phyloP scores from a whole-genome alignment of 2,888 invertebrate genomes.

The Cantharis rufa region DNA sequence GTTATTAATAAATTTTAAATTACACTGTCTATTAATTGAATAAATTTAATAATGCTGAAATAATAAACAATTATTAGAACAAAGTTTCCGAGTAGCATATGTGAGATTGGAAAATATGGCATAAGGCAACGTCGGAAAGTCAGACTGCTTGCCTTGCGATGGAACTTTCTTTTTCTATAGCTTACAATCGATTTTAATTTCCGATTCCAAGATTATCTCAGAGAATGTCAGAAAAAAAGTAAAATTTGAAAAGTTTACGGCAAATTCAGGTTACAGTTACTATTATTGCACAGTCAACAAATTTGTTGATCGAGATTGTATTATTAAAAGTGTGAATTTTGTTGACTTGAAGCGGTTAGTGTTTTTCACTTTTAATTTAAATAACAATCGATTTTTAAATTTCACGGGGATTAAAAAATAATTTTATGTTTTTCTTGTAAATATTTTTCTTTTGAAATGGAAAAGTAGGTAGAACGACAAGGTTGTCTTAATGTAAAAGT shows the following conservation, averaged over 20 bases:
- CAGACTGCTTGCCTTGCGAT: conserved; percentile 34
- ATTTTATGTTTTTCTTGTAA: neutral
- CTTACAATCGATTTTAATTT: conserved; percentile 45
- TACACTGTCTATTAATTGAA: neutral
- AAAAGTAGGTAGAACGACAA: neutral
- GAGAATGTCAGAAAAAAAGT: conserved; percentile 31
- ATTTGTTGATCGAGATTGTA: conserved; percentile 2
- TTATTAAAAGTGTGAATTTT: neutral
- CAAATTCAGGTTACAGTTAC: conserved; percentile 15
- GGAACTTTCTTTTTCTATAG: conserved; percentile 36
- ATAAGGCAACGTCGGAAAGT: conserved; percentile 21
- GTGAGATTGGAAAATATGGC: conserved; percentile 38
- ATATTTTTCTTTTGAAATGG: neutral
- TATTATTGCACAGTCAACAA: conserved; percentile 16
- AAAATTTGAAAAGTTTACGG: conserved; percentile 34
- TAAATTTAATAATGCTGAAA: conserved; percentile 15
- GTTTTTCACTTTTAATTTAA: neutral
- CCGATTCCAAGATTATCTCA: conserved; percentile 42
- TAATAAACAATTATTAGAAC: conserved; percentile 43
- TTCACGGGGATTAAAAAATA: neutral
- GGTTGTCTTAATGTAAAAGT: neutral
- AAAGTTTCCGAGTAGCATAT: conserved; percentile 44
- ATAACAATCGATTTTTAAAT: neutral
- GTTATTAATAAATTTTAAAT: neutral
- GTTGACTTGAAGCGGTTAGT: neutral